These are phyloP conservation scores for Epirrhoe tristata DNA, from an alignment of 2,888 invertebrate genomes.

Conservation along the genomic window DNA sequence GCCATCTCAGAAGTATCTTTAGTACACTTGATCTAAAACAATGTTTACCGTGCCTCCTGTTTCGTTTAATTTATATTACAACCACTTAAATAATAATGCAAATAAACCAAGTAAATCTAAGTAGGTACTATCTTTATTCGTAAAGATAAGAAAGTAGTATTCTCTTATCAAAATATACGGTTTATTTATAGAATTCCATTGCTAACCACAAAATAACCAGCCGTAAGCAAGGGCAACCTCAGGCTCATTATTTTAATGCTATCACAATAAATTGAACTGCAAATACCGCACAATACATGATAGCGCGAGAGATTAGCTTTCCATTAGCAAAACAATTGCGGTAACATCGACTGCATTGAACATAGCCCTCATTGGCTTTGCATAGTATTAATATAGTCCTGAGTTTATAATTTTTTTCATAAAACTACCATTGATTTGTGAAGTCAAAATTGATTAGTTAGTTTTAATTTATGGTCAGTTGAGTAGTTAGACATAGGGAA, in stretches of 20 bases:
- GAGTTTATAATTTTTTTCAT: too few relatives aligned
- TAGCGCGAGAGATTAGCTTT: conserved; percentile 43
- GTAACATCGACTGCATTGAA: conserved; percentile 24
- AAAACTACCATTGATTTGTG: too few relatives aligned
- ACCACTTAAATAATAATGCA: background rate
- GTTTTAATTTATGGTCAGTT: too few relatives aligned
- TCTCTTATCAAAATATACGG: background rate
- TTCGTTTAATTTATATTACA: background rate
- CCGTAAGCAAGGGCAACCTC: background rate
- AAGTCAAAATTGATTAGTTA: too few relatives aligned
- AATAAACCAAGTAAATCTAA: background rate
- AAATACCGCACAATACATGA: conserved; percentile 37
- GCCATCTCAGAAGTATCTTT: too few relatives aligned
- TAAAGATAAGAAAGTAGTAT: background rate
- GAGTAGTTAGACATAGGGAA: too few relatives aligned
- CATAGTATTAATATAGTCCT: background rate
- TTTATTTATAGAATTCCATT: background rate
- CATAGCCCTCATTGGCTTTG: conserved; percentile 9
- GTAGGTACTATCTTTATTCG: background rate
- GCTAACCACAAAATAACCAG: background rate
- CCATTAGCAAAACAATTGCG: conserved; percentile 46
- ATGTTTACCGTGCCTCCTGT: too few relatives aligned
- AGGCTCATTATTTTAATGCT: conserved; percentile 26
- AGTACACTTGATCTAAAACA: too few relatives aligned
- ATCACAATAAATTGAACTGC: conserved; percentile 39